A percentile compares a stretch with the other conserved stretches of the same genome.
These are phyloP conservation scores for Cecropterus lyciades DNA, from an alignment of 1,140 invertebrate genomes.

Conservation along the genomic window DNA sequence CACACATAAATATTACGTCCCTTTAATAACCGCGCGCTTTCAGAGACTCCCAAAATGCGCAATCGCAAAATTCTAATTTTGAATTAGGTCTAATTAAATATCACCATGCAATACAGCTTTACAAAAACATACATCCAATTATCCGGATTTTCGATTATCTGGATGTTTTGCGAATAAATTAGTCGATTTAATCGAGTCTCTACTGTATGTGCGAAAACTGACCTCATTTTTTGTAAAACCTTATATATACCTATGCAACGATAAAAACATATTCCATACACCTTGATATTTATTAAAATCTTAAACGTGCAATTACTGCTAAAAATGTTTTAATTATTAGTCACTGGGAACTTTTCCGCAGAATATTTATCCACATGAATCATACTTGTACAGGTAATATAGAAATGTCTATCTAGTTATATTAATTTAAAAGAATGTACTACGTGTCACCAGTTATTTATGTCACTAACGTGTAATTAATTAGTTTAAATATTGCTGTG, in stretches of 20 bases:
- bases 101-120: no score
- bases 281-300: constrained; percentile 9
- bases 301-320: background rate
- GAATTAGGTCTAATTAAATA: no score
- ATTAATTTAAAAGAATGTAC: background rate
- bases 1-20: no score
- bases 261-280: constrained; percentile 1
- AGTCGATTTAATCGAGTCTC: no score
- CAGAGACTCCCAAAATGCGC: no score
- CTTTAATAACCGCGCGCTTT: no score
- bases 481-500: background rate
- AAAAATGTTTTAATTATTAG: background rate
- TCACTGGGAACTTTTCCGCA: background rate
- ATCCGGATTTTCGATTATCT: no score
- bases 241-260: background rate
- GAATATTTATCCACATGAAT: background rate
- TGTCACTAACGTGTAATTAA: background rate
- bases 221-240: constrained; percentile 4
- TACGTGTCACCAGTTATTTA: background rate
- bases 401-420: background rate
- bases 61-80: no score
- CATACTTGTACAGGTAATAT: background rate
- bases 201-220: constrained; percentile 14
- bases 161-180: no score
- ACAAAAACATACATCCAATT: no score